Evolutionary conservation across 2,888 invertebrate species (phyloP).

Genomic region (Amphipyra berbera): DNA sequence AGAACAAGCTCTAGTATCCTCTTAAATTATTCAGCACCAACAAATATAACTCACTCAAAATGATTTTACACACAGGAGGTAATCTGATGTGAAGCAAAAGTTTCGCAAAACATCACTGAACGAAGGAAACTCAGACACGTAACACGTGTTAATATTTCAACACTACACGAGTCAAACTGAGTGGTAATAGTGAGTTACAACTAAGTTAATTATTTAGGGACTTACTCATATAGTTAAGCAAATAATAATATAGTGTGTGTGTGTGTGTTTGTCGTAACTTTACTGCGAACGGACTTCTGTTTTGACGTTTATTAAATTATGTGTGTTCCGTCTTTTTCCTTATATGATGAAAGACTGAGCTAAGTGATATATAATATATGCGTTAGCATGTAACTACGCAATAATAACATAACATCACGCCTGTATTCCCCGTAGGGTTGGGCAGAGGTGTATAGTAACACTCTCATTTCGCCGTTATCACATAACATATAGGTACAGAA

Average conservation of each 20-base stretch:
- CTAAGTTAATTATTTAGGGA: constrained; percentile 38
- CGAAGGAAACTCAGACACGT: constrained; percentile 3
- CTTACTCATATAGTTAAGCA: constrained; percentile 21
- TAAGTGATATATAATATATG: background rate
- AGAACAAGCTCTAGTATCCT: background rate
- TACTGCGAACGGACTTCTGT: constrained; percentile 28
- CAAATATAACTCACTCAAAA: background rate
- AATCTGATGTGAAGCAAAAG: constrained; percentile 2
- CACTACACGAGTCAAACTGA: constrained; percentile 9
- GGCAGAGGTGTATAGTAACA: too few relatives aligned
- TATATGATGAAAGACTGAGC: constrained; percentile 2
- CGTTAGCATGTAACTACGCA: too few relatives aligned
- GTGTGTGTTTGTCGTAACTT: constrained; percentile 31
- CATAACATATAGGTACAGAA: too few relatives aligned
- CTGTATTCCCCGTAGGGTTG: too few relatives aligned
- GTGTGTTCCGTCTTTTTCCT: constrained; percentile 26
- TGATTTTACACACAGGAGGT: background rate
- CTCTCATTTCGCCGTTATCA: too few relatives aligned
- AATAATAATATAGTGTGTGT: constrained; percentile 10
- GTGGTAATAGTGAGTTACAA: constrained; percentile 21
- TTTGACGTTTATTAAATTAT: constrained; percentile 42
- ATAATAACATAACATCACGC: too few relatives aligned
- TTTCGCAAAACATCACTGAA: constrained; percentile 7
- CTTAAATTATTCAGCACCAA: background rate
- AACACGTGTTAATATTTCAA: constrained; percentile 30